Evolutionary conservation across 2,888 invertebrate genomes (phyloP).

Genomic region (Idaea dimidiata): DNA sequence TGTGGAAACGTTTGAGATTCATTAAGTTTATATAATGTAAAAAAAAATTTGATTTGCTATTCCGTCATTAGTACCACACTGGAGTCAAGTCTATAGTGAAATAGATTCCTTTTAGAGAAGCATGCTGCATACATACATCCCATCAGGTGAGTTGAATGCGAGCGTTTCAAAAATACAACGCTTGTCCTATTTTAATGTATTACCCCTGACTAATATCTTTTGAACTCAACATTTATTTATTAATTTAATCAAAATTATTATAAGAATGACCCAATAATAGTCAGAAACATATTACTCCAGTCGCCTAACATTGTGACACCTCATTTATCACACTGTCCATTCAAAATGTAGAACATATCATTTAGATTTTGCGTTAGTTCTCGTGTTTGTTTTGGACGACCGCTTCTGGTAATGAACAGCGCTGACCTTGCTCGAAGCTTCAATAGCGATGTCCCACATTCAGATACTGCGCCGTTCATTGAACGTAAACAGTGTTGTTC

Average conservation of each 20-base stretch:
- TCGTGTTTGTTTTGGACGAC: constrained; percentile 11
- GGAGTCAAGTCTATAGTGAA: too few species aligned
- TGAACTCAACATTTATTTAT: neutral
- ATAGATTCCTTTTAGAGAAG: too few species aligned
- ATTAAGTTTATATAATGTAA: too few species aligned
- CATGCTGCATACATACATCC: too few species aligned
- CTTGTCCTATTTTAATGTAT: neutral
- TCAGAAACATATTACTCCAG: neutral
- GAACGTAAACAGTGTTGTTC: constrained; percentile 41
- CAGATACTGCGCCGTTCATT: constrained; percentile 32
- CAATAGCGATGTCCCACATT: constrained; percentile 43
- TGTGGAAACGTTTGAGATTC: neutral
- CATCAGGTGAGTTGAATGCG: too few species aligned
- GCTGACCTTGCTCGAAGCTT: constrained; percentile 41
- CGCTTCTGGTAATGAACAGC: constrained; percentile 30
- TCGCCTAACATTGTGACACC: neutral
- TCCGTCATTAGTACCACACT: too few species aligned
- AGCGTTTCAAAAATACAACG: too few species aligned
- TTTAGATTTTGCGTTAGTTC: neutral
- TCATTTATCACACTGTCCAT: constrained; percentile 2
- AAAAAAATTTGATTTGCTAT: too few species aligned
- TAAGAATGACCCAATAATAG: neutral
- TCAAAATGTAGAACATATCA: neutral
- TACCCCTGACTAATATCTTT: neutral
- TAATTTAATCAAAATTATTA: neutral